phyloP scores from a whole-genome alignment of 2,888 invertebrate genomes.

The Caenorhabditis virilis region DNA sequence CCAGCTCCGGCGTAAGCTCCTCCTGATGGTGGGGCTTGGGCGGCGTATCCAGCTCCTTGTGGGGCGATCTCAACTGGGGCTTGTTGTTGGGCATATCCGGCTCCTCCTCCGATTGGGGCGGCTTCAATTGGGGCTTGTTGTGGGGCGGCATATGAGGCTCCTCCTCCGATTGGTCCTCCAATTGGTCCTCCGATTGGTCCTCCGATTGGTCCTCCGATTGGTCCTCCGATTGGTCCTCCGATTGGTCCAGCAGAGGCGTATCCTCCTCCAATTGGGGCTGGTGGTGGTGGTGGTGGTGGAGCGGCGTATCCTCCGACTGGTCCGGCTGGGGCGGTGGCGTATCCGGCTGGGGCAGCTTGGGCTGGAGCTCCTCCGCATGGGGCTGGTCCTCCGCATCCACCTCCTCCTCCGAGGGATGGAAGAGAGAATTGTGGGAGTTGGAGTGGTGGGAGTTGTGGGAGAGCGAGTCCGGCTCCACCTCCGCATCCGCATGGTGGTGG shows the following conservation, averaged over 20 bases:
- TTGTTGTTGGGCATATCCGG: constrained; percentile 4
- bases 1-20: constrained; percentile 27
- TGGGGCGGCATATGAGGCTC: constrained; percentile 13
- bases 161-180: constrained; percentile 24
- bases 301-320: constrained; percentile 32
- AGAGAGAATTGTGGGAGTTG: constrained; percentile 38
- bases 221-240: constrained; percentile 16
- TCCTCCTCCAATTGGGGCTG: constrained; percentile 16
- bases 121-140: constrained; percentile 6
- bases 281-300: constrained; percentile 29
- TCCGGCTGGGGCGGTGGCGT: constrained; percentile 38
- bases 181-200: constrained; percentile 9
- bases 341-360: constrained; percentile 38
- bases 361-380: constrained; percentile 36
- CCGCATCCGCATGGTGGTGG: constrained; percentile 49
- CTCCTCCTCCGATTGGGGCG: constrained; percentile 10
- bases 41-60: constrained; percentile 17
- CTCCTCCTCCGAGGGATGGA: constrained; percentile 47
- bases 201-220: constrained; percentile 8
- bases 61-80: constrained; percentile 24
- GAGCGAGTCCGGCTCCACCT: constrained; percentile 26
- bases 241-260: constrained; percentile 11
- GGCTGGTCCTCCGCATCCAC: constrained; percentile 38
- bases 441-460: constrained; percentile 43
- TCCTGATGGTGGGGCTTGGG: constrained; percentile 19